Base-by-base conservation (phyloP, 2,888 invertebrate genomes). In the Allophyes oxyacanthae region DNA sequence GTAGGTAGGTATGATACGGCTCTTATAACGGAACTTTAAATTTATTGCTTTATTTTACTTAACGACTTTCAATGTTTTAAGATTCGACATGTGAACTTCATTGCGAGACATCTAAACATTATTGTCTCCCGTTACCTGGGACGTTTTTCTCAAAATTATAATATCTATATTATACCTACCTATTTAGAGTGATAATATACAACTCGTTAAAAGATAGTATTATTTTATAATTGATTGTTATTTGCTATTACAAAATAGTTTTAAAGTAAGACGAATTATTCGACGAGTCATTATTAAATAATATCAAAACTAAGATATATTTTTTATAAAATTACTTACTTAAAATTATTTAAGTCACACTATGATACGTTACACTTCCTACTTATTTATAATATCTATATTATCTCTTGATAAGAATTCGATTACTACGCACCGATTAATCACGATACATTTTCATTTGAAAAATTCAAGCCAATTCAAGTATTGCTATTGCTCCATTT, bases 31-130 rank as follows among this genome's bases (percentile, higher is more conserved):
- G 86, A 76, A 79, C 88, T 79, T 88, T 57, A 77, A 87, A 90
- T 90, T 90, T 89, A 90, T 89, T 83, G 82, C 83, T 81, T 87
- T 86, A 82, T 88, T 89, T 88, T 85, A 76, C 79, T 86, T 86
- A 88, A 90, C 86, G 83, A 84, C 83, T 87, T 87, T 84, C 83
- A 82, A 87, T 87, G 56, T 62, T 49, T 69, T 87, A 82, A 72
- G 75, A 86, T 85, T 84, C 82, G 82, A 81, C 76, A 81, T 73
- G 82, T 81, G 70, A 80, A 77, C 73, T 79, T 77, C 63, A 73
- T 52, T 34, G 30, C 28, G 28, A 46, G 37, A 42, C 37, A 45
- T 30, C 25, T 36, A 49, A 43, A 49, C 49, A 57, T 70, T 50
- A 46, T 46, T 43, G 46, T 54, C 36, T 41, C 26, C 49, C 26